Conservation (phyloP, 2,888 invertebrate genomes). For the Eupeodes luniger region DNA sequence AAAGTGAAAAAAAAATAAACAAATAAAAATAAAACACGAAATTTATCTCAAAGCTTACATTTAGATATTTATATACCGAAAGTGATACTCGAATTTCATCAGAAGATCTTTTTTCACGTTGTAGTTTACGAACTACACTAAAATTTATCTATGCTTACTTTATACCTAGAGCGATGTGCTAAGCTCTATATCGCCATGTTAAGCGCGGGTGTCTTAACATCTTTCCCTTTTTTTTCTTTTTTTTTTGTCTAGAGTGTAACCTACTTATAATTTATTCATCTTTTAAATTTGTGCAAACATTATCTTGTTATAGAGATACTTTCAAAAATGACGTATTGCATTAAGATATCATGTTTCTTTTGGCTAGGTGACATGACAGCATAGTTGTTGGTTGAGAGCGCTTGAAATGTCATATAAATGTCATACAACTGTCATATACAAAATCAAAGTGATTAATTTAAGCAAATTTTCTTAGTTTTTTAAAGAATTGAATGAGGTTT, state of each 20-base stretch:
- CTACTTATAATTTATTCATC: slow-evolving; percentile 12
- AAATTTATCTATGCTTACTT: not conserved
- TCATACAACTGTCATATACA: slow-evolving; percentile 16
- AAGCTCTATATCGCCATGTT: not conserved
- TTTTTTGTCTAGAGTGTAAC: not conserved
- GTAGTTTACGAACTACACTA: not conserved
- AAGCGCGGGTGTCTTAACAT: slow-evolving; percentile 38
- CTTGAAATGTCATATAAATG: slow-evolving; percentile 31
- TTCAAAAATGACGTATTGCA: slow-evolving; percentile 52
- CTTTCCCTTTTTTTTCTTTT: slow-evolving; percentile 9
- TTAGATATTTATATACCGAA: slow-evolving; percentile 23
- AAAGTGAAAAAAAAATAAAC: not conserved
- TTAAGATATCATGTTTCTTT: slow-evolving; percentile 39
- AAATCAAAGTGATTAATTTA: slow-evolving; percentile 24
- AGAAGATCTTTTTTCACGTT: slow-evolving; percentile 54
- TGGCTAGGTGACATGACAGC: slow-evolving; percentile 1
- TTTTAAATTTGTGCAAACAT: slow-evolving; percentile 32
- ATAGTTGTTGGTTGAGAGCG: not conserved
- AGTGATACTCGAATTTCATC: slow-evolving; percentile 62
- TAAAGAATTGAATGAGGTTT: not conserved
- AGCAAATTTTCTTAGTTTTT: not conserved
- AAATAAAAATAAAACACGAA: slow-evolving; percentile 25
- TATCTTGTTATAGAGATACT: slow-evolving; percentile 30
- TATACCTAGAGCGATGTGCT: not conserved
- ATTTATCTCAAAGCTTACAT: slow-evolving; percentile 51